Evolutionary conservation across 2,888 invertebrate species (phyloP), one percentile per base, ranked within the genome.

Genomic region (Sarcophaga rosellei): DNA sequence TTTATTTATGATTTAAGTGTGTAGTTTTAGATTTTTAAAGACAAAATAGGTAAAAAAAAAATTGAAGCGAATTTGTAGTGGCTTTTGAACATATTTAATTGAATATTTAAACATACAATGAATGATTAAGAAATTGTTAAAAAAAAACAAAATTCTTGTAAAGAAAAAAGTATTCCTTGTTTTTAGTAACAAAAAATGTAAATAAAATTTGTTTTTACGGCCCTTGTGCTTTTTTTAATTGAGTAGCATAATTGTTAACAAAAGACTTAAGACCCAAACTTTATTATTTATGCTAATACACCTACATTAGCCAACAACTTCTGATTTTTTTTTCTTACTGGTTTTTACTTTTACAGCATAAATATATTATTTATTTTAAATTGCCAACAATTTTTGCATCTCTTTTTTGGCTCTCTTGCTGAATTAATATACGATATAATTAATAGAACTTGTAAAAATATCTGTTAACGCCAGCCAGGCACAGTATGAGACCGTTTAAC

Each of bases 381-480:
- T 8, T 45, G 15, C 10, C 15, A 23, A 25, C 45, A 80, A 73
- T 45, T 74, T 73, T 15, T 63, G 53, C 76, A 77, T 65, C 76
- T 83, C 57, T 81, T 35, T 23, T 15, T 17, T 53, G 66, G 57
- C 84, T 86, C 62, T 77, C 20, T 20, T 35, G 35, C 35, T 68
- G 62, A 86, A 86, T 86, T 86, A 84, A 81, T 84, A 75, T 78
- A 70, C 35, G 8, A 35, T 8, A 35, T 86, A 86, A 86, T 86
- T 86, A 86, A 84, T 81, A 70, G 86, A 81, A 84, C 86, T 84
- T 86, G 86, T 78, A 75, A 84, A 86, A 86, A 86, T 84, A 84
- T 81, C 84, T 86, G 84, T 84, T 86, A 86, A 86, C 81, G 84
- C 86, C 86, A 84, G 86, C 83, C 81, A 74, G 69, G 77, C 86